phyloP scores from a whole-genome alignment of 2,888 invertebrate genomes.

The Lobophora halterata region DNA sequence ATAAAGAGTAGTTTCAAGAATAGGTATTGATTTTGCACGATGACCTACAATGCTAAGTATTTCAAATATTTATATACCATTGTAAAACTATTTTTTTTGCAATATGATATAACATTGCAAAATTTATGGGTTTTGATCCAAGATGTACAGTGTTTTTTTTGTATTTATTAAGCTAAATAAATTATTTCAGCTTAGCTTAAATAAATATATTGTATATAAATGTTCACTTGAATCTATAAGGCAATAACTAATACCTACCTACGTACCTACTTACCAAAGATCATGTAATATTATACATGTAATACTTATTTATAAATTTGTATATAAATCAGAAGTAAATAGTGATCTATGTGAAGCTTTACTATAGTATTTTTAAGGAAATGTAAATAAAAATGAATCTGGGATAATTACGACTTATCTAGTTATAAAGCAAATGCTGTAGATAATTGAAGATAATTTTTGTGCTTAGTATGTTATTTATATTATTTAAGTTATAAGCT shows the following conservation, averaged over 20 bases:
- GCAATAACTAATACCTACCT: constrained; percentile 17
- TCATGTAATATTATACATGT: constrained; percentile 21
- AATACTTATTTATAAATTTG: constrained; percentile 29
- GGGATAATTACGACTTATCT: constrained; percentile 80
- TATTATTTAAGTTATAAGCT: too few species aligned
- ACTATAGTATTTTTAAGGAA: constrained; percentile 59
- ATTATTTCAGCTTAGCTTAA: constrained; percentile 1
- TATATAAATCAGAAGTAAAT: constrained; percentile 31
- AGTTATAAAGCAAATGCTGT: constrained; percentile 56
- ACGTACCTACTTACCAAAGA: too few species aligned
- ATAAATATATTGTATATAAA: constrained; percentile 7
- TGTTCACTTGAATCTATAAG: constrained; percentile 14
- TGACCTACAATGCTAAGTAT: too few species aligned
- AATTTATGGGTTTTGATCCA: too few species aligned
- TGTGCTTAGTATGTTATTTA: too few species aligned
- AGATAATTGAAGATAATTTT: constrained; percentile 33
- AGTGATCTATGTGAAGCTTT: constrained; percentile 69
- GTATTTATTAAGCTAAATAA: neutral
- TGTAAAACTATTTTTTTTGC: too few species aligned
- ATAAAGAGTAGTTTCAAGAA: constrained; percentile 46
- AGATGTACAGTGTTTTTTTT: neutral
- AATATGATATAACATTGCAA: too few species aligned
- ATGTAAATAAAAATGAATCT: constrained; percentile 72
- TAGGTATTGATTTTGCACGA: too few species aligned
- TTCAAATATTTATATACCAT: too few species aligned